Conservation (phyloP, 2,797 vertebrate genomes). For the Hypotaenidia okinawae region DNA sequence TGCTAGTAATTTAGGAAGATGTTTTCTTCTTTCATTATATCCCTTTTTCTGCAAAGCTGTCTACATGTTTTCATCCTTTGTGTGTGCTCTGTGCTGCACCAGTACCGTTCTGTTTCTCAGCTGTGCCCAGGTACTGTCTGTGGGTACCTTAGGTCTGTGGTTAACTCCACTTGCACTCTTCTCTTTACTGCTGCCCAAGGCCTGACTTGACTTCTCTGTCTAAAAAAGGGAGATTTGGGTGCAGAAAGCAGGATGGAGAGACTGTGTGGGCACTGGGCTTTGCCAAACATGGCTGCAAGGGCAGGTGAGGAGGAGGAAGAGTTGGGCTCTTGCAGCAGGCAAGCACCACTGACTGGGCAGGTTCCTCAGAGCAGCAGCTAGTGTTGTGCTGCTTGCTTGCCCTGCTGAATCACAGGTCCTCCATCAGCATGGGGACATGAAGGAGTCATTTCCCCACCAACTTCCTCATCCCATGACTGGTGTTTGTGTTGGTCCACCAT, state of each 20-base stretch:
- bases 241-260: rapidly evolving
- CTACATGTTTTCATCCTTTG: neutral
- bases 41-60: neutral
- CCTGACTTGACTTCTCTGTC: neutral
- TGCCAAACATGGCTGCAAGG: rapidly evolving
- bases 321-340: rapidly evolving
- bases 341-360: rapidly evolving
- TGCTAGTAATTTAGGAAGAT: neutral
- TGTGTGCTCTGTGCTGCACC: neutral
- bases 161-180: neutral
- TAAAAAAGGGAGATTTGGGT: neutral
- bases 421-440: rapidly evolving
- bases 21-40: neutral
- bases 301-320: neutral
- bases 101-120: neutral
- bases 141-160: no score
- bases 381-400: rapidly evolving
- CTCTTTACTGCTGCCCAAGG: neutral
- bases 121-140: neutral
- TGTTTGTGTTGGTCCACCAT: rapidly evolving
- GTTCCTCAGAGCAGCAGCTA: rapidly evolving
- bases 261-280: neutral
- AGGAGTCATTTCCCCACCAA: neutral
- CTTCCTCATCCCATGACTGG: rapidly evolving
- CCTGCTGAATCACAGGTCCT: neutral